phyloP scores from a whole-genome alignment of 30 jellyfish, hydroid and myxozoan genomes.

The Chrysaora quinquecirrha region DNA sequence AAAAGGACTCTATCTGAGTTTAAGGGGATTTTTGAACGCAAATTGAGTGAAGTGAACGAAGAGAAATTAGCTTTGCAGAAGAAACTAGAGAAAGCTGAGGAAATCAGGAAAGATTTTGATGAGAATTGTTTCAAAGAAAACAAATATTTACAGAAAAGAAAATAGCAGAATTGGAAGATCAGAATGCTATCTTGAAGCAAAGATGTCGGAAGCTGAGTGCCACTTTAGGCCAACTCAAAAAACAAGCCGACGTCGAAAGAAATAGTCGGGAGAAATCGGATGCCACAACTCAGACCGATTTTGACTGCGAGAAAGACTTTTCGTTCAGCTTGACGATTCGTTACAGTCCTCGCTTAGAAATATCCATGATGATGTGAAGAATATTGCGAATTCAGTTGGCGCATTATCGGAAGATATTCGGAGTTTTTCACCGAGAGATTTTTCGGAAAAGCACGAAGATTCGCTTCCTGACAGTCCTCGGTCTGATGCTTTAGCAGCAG shows the following conservation, averaged over 20 bases:
- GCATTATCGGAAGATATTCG: slow-evolving; percentile 9
- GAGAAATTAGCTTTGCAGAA: slow-evolving; percentile 58
- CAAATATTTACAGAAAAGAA: neutral
- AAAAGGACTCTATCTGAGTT: slow-evolving; percentile 57
- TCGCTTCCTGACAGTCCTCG: neutral
- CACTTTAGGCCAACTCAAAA: slow-evolving; percentile 54
- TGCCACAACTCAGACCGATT: slow-evolving; percentile 42
- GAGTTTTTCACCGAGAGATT: too few relatives aligned
- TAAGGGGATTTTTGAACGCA: slow-evolving; percentile 47
- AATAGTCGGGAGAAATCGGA: slow-evolving; percentile 15
- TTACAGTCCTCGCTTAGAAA: slow-evolving; percentile 15
- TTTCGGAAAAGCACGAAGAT: too few relatives aligned
- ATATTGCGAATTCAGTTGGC: slow-evolving; percentile 38
- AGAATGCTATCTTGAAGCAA: slow-evolving; percentile 22
- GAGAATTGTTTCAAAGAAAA: slow-evolving; percentile 1
- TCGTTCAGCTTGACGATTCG: slow-evolving; percentile 14
- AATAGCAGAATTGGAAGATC: slow-evolving; percentile 7
- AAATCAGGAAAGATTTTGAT: neutral
- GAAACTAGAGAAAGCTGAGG: slow-evolving; percentile 17
- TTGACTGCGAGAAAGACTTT: neutral
- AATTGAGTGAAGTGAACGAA: slow-evolving; percentile 47
- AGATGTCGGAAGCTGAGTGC: slow-evolving; percentile 62
- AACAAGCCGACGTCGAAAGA: neutral
- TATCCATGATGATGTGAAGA: slow-evolving; percentile 40
- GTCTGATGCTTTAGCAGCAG: slow-evolving; percentile 1